phyloP scores from a whole-genome alignment of 2,888 invertebrate genomes.

The Ophion ventricosus region DNA sequence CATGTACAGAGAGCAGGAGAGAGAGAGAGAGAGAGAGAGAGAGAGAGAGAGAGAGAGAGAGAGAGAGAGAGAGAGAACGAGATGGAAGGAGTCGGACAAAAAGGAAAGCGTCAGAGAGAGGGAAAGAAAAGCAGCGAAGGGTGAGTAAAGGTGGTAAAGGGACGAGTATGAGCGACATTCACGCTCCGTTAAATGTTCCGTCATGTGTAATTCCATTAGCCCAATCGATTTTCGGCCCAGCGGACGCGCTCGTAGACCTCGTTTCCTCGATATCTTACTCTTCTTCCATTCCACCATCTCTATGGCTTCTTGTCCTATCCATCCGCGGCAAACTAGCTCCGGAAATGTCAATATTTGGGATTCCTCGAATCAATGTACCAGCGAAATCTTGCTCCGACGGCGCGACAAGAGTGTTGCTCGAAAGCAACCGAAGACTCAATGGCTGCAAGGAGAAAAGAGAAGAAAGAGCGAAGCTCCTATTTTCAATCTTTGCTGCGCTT shows the following conservation, averaged over 20 bases:
- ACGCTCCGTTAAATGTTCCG: constrained; percentile 31
- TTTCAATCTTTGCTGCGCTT: too few relatives aligned
- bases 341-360: constrained; percentile 29
- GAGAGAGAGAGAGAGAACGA: not conserved
- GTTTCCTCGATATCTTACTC: constrained; percentile 27
- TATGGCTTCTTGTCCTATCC: not conserved
- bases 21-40: not conserved
- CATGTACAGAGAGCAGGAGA: not conserved
- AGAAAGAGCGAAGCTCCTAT: not conserved
- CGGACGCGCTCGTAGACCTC: constrained; percentile 12
- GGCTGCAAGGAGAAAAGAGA: not conserved
- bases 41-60: not conserved
- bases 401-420: not conserved
- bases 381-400: not conserved
- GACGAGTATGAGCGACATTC: constrained; percentile 22
- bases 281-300: not conserved
- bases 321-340: not conserved
- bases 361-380: not conserved
- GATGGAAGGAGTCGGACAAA: not conserved
- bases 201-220: constrained; percentile 56
- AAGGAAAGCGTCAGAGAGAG: not conserved
- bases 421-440: not conserved
- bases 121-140: not conserved
- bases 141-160: not conserved
- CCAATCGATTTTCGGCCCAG: constrained; percentile 47